Evolutionary conservation across 2,113 vertebrate genomes (phyloP), one percentile per base, ranked within the genome.

Genomic region (Antigone vipio): DNA sequence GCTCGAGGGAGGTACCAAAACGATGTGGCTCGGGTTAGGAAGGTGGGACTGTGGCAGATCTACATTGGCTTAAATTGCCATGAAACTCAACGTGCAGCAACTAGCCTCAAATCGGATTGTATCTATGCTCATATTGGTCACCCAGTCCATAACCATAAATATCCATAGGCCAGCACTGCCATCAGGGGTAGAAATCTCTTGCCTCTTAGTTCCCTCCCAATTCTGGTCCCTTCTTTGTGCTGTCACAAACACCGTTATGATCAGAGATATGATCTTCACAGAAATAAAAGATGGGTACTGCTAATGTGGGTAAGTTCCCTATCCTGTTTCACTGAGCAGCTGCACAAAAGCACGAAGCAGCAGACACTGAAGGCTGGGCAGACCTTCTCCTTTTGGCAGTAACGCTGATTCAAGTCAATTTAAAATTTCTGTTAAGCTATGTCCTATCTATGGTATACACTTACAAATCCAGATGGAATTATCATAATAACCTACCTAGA

Each of bases 321-420:
- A 92, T 76, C 85, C 16, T 75, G 32, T 92, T 95, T 92, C 96
- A 92, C 81, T 40, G 23, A 93, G 35, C 69, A 40, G 64, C 34
- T 49, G 44, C 71, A 76, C 24, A 85, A 85, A 81, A 64, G 23
- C 88, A 93, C 4, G 12, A 53, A 73, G 55, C 50, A 83, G 83
- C 45, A 91, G 85, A 62, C 42, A 55, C 42, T 45, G 62, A 83
- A 91, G 38, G 38, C 32, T 62, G 38, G 47, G 63, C 63, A 91
- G 47, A 83, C 19, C 27, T 73, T 64, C 40, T 55, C 18, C 1
- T 4, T 96, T 53, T 38, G 63, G 26, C 78, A 83, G 27, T 12
- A 88, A 85, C 35, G 77, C 58, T 69, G 67, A 90, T 42, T 58
- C 21, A 50, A 93, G 58, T 2, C 18, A 32, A 29, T 80, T 88